A percentile compares a stretch with the other conserved stretches of the same genome.
phyloP scores from a whole-genome alignment of 2,888 invertebrate genomes.

The Lasius platythorax region DNA sequence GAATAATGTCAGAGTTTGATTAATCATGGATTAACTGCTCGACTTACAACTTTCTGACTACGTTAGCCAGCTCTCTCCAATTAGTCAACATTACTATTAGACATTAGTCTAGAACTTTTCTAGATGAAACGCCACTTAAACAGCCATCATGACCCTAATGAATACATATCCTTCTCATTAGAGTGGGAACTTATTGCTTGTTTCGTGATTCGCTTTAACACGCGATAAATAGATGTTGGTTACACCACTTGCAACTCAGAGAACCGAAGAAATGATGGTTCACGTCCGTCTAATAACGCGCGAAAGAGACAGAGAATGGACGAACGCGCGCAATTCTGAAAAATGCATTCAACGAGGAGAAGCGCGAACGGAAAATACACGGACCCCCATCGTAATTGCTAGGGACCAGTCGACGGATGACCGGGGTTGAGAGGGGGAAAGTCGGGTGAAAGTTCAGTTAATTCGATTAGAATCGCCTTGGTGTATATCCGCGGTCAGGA shows the following conservation, averaged over 20 bases:
- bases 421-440: slow-evolving; percentile 43
- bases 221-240: slow-evolving; percentile 30
- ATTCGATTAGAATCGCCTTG: slow-evolving; percentile 80
- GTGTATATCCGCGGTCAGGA: slow-evolving; percentile 72
- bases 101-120: slow-evolving; percentile 25
- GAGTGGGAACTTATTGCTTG: slow-evolving; percentile 28
- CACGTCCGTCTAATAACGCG: slow-evolving; percentile 11
- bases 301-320: slow-evolving; percentile 15
- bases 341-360: slow-evolving; percentile 44
- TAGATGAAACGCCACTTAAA: slow-evolving; percentile 10
- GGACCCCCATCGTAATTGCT: slow-evolving; percentile 72
- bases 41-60: slow-evolving; percentile 1
- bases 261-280: neutral
- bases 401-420: slow-evolving; percentile 69
- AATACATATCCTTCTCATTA: slow-evolving; percentile 47
- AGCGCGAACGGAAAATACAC: slow-evolving; percentile 57
- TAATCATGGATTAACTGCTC: slow-evolving; percentile 30
- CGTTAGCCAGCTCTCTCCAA: slow-evolving; percentile 41
- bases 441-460: slow-evolving; percentile 80
- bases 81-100: slow-evolving; percentile 47
- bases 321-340: slow-evolving; percentile 40
- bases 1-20: slow-evolving; percentile 6
- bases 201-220: slow-evolving; percentile 36
- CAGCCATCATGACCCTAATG: slow-evolving; percentile 45
- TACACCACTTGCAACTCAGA: neutral